Evolutionary conservation across 2,113 vertebrate genomes (phyloP).

Genomic region (Odocoileus hemionus): DNA sequence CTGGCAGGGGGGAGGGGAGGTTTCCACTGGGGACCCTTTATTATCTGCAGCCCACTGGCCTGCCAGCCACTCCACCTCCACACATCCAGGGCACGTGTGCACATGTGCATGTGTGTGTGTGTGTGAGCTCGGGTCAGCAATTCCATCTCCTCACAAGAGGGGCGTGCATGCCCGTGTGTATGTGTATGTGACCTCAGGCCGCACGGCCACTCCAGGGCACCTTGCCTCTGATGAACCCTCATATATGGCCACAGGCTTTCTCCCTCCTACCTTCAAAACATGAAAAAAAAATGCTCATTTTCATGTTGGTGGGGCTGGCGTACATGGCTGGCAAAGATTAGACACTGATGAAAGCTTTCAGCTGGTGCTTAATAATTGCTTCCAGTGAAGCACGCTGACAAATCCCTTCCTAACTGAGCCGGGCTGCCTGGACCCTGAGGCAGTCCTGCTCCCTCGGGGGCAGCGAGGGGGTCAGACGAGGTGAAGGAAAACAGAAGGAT

Average conservation of each 20-base stretch:
- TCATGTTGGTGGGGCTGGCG: neutral
- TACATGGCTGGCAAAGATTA: neutral
- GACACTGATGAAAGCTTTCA: neutral
- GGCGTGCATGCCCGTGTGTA: accelerated
- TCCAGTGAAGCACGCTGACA: neutral
- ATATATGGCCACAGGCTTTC: neutral
- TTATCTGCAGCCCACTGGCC: no score
- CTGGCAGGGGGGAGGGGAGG: neutral
- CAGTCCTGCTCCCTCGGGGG: neutral
- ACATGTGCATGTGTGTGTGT: neutral
- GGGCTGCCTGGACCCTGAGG: accelerated
- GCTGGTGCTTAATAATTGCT: neutral
- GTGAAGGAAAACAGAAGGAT: neutral
- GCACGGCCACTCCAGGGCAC: neutral
- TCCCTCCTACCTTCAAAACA: neutral
- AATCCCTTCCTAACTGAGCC: accelerated
- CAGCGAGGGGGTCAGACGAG: neutral
- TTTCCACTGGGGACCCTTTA: no score
- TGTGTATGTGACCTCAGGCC: neutral
- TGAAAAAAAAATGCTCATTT: neutral
- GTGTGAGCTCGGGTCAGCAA: no score
- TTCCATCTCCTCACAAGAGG: no score
- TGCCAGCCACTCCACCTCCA: neutral
- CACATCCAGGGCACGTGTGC: neutral
- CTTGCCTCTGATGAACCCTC: neutral